phyloP scores from a whole-genome alignment of 2,113 vertebrate species.

The Petaurus breviceps region DNA sequence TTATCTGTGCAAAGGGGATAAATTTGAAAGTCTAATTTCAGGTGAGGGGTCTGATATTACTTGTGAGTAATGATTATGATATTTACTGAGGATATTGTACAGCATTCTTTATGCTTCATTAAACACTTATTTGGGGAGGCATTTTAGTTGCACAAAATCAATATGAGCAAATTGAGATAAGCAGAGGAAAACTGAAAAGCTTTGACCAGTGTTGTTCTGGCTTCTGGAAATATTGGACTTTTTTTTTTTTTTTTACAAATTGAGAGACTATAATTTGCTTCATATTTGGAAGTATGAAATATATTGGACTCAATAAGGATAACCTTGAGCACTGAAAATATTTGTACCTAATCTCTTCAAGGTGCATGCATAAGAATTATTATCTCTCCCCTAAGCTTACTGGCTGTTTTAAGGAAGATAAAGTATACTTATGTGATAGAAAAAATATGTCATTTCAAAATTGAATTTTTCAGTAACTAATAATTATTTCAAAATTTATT shows the following conservation, averaged over 20 bases:
- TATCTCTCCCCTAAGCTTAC: constrained; percentile 9
- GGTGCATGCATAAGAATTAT: background rate
- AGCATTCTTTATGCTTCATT: constrained; percentile 72
- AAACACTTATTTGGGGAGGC: constrained; percentile 71
- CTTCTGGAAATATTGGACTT: background rate
- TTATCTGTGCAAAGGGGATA: constrained; percentile 44
- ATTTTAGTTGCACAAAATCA: constrained; percentile 56
- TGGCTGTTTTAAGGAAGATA: constrained; percentile 11
- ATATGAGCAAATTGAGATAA: constrained; percentile 48
- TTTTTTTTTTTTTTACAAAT: background rate
- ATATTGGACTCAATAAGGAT: background rate
- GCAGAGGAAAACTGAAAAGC: constrained; percentile 45
- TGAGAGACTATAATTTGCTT: background rate
- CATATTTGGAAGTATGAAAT: background rate
- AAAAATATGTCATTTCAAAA: background rate
- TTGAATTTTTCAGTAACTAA: constrained; percentile 15
- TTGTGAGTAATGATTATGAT: constrained; percentile 67
- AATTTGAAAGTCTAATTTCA: constrained; percentile 66
- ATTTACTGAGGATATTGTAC: constrained; percentile 68
- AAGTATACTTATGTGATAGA: background rate
- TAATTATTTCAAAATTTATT: constrained; percentile 31
- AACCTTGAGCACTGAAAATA: constrained; percentile 42
- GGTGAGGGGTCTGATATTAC: constrained; percentile 69
- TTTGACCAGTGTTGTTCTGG: constrained; percentile 24
- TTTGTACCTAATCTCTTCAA: constrained; percentile 14